Evolutionary conservation across 2,888 invertebrate genomes (phyloP), one percentile per base, ranked within the genome.

Genomic region (Priocnemis perturbator): DNA sequence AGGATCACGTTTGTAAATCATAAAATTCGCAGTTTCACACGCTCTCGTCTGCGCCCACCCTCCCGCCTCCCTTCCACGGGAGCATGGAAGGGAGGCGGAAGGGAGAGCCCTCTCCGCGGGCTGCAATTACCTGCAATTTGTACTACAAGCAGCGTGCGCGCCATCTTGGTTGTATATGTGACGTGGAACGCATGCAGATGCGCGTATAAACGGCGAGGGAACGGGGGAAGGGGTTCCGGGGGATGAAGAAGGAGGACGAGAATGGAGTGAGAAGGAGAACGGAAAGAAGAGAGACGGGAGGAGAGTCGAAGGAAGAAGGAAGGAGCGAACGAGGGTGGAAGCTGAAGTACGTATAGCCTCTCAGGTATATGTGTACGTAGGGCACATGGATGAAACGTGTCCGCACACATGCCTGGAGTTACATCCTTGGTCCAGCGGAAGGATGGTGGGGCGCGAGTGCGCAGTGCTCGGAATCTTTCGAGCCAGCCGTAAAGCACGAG

Each of bases 51-150:
- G 67, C 55, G 66, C 58, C 50, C 71, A 37, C 37, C 37, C 60
- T 55, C 23, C 58, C 44, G 17, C 45, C 55, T 37, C 23, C 5
- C 60, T 9, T 37, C 48, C 65, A 37, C 37, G 37, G 37, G 1
- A 1, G 7, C 37, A 11, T 17, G 9, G 14, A 11, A 37, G 37
- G 37, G 37, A 37, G 37, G 11, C 4, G 37, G 37, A 37, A 9
- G 7, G 37, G 37, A 37, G 37, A 37, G 37, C 37, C 37, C 37
- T 37, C 37, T 37, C 37, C 37, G 37, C 37, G 64, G 47, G 52
- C 81, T 78, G 73, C 83, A 85, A 86, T 86, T 86, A 86, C 81
- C 76, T 81, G 82, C 84, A 87, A 87, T 86, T 87, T 86, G 81
- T 83, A 78, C 81, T 78, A 80, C 79, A 76, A 74, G 73, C 79